Percentiles rank a stretch among this genome's conserved stretches.
Evolutionary conservation across 2,797 vertebrate species (phyloP).

Genomic region (Syngnathus acus): DNA sequence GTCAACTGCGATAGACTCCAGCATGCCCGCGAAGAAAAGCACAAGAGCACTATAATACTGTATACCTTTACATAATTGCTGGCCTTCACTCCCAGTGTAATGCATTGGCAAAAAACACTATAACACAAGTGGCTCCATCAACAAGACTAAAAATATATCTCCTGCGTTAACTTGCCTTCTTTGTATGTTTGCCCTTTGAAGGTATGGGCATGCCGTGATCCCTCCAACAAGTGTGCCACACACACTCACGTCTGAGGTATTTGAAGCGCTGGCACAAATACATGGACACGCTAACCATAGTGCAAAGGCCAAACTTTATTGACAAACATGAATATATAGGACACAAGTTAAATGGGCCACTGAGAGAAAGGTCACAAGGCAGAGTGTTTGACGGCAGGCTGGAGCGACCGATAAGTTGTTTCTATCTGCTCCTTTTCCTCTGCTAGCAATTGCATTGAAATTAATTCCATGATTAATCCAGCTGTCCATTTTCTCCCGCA

Average conservation of each 20-base stretch:
- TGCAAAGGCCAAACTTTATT: constrained; percentile 39
- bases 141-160: not conserved
- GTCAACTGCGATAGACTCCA: too few species aligned
- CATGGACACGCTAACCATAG: constrained; percentile 29
- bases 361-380: constrained; percentile 27
- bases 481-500: too few species aligned
- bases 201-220: constrained; percentile 22
- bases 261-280: constrained; percentile 36
- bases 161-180: not conserved
- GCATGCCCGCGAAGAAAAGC: not conserved
- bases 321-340: constrained; percentile 21
- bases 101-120: not conserved
- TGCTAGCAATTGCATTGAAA: not conserved
- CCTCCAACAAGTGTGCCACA: constrained; percentile 15
- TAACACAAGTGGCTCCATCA: not conserved
- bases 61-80: not conserved
- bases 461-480: too few species aligned
- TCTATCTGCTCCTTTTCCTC: not conserved
- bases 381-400: constrained; percentile 5
- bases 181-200: constrained; percentile 5
- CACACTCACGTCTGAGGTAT: constrained; percentile 8
- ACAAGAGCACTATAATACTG: not conserved
- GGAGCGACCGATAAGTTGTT: not conserved
- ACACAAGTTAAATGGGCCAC: constrained; percentile 17
- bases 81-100: not conserved